Percentiles rank a stretch among this genome's conserved stretches.
Evolutionary conservation across 2,113 vertebrate species (phyloP).

Genomic region (Scomber scombrus): DNA sequence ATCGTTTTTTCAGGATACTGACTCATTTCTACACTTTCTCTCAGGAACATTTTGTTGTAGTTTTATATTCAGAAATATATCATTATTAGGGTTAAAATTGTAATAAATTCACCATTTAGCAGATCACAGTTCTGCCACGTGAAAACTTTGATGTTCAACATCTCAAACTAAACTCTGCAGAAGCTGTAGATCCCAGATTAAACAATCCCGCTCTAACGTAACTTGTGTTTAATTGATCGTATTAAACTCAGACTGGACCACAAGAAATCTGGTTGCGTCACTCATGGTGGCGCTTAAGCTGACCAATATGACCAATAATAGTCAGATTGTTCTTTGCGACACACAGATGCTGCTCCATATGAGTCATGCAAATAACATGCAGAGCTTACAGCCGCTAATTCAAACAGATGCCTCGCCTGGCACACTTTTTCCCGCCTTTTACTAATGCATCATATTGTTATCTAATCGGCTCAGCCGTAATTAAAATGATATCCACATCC

Average conservation of each 20-base stretch:
- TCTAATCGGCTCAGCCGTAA: constrained; percentile 74
- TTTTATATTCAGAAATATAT: too few relatives aligned
- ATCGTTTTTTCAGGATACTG: too few relatives aligned
- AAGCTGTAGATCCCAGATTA: constrained; percentile 3
- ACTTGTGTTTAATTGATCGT: constrained; percentile 11
- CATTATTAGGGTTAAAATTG: too few relatives aligned
- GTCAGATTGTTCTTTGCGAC: constrained; percentile 49
- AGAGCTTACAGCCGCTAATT: constrained; percentile 52
- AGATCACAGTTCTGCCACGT: too few relatives aligned
- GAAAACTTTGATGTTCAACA: neutral
- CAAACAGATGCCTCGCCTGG: constrained; percentile 57
- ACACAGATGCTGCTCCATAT: constrained; percentile 72
- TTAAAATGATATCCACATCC: constrained; percentile 70
- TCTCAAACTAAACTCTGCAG: constrained; percentile 10
- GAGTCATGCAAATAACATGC: constrained; percentile 64
- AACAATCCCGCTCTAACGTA: constrained; percentile 26
- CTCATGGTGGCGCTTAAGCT: constrained; percentile 18
- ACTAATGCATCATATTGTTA: constrained; percentile 64
- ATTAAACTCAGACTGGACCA: neutral
- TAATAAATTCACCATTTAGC: too few relatives aligned
- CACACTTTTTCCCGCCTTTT: constrained; percentile 66
- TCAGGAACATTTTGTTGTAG: too few relatives aligned
- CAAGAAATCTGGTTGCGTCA: constrained; percentile 26
- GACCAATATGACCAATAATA: constrained; percentile 44
- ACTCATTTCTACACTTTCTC: too few relatives aligned